These are phyloP conservation scores for Anabas testudineus DNA, from an alignment of 2,797 vertebrate genomes.

Conservation along the genomic window DNA sequence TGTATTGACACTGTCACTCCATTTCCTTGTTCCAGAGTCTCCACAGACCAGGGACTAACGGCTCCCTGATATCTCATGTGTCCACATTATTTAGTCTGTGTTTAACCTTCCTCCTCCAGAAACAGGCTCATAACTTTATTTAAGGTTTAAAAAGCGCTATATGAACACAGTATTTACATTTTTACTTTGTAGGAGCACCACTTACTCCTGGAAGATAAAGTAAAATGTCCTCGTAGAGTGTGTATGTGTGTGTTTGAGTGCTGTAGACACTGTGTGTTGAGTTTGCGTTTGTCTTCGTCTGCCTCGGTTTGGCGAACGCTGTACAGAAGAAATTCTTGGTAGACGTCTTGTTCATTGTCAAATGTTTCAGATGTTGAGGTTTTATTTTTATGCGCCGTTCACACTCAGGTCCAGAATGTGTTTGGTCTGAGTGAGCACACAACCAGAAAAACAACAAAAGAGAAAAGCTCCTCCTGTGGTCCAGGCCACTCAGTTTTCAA, in stretches of 20 bases:
- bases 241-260: slow-evolving; percentile 5
- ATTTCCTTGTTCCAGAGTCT: not conserved
- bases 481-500: no score
- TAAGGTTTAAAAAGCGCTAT: not conserved
- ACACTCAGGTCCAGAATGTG: not conserved
- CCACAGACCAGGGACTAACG: not conserved
- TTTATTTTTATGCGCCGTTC: no score
- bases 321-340: not conserved
- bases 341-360: no score
- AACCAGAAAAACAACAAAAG: not conserved
- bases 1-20: not conserved
- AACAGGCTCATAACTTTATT: no score
- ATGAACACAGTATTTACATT: slow-evolving; percentile 28
- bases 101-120: not conserved
- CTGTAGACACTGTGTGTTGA: not conserved
- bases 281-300: slow-evolving; percentile 2
- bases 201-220: not conserved
- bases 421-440: slow-evolving; percentile 42
- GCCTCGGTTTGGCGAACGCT: not conserved
- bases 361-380: not conserved
- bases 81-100: no score
- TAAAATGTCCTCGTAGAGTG: not conserved
- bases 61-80: no score
- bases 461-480: not conserved
- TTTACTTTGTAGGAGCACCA: slow-evolving; percentile 1